These are phyloP conservation scores for Acromyrmex charruanus DNA, from an alignment of 1,140 invertebrate genomes.

Conservation along the genomic window DNA sequence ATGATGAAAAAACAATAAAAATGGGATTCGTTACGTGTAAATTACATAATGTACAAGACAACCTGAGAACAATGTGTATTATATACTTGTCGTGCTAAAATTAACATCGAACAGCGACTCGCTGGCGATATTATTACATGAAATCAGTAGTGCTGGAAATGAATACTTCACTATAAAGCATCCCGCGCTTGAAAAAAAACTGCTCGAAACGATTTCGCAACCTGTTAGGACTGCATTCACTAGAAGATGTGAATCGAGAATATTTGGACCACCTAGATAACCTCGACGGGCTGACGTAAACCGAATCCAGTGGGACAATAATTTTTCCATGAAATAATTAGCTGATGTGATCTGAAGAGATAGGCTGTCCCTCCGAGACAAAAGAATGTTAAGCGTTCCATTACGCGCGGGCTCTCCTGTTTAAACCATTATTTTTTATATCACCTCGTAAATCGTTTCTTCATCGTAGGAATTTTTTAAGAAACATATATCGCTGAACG, in stretches of 20 bases:
- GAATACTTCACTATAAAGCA: slow-evolving; percentile 65
- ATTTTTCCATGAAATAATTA: slow-evolving; percentile 73
- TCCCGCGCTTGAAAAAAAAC: slow-evolving; percentile 28
- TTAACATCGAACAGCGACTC: slow-evolving; percentile 37
- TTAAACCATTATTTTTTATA: slow-evolving; percentile 74
- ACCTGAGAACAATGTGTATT: slow-evolving; percentile 41
- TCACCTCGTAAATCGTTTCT: slow-evolving; percentile 61
- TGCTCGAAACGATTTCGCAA: slow-evolving; percentile 59
- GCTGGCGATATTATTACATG: slow-evolving; percentile 50
- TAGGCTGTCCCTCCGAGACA: slow-evolving; percentile 70
- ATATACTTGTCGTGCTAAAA: slow-evolving; percentile 32
- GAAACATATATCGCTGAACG: slow-evolving; percentile 23
- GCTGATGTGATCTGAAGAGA: slow-evolving; percentile 76
- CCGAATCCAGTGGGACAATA: slow-evolving; percentile 67
- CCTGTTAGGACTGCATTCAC: slow-evolving; percentile 44
- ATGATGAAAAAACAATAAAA: slow-evolving; percentile 25
- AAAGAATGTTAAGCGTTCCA: slow-evolving; percentile 76
- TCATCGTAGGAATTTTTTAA: slow-evolving; percentile 66
- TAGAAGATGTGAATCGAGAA: slow-evolving; percentile 29
- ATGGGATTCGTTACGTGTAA: slow-evolving; percentile 45
- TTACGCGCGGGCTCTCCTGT: slow-evolving; percentile 65
- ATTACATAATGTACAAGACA: slow-evolving; percentile 41
- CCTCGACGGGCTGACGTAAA: neutral
- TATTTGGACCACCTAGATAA: slow-evolving; percentile 55
- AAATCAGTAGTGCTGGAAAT: slow-evolving; percentile 57